Conservation (phyloP, 1,140 invertebrate species). For the Oreohelix idahoensis region DNA sequence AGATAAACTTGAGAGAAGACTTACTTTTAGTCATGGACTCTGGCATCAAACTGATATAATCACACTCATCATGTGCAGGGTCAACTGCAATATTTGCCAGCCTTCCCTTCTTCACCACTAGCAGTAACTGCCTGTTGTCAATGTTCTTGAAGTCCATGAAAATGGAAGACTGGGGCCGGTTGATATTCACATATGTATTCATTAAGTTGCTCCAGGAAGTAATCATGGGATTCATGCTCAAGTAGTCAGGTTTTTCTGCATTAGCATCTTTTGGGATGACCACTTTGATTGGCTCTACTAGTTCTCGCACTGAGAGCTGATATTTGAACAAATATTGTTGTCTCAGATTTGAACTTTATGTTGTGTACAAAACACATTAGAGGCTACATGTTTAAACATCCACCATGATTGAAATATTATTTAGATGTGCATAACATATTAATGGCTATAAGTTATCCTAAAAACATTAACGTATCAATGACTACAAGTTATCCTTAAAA, state of each 20-base stretch:
- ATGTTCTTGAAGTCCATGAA: conserved; percentile 40
- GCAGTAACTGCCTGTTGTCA: conserved; percentile 9
- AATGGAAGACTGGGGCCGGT: conserved; percentile 3
- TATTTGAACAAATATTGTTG: too few species aligned
- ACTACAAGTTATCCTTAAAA: too few species aligned
- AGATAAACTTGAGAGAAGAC: not conserved
- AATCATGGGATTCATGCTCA: conserved; percentile 42
- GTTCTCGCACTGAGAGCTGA: conserved; percentile 33
- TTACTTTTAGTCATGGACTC: not conserved
- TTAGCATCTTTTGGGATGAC: conserved; percentile 51
- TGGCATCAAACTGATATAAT: conserved; percentile 18
- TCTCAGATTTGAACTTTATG: too few species aligned
- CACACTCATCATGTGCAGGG: conserved; percentile 17
- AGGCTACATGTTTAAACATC: too few species aligned
- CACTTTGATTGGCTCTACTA: conserved; percentile 50
- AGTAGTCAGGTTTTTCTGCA: conserved; percentile 24
- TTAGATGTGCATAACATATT: too few species aligned
- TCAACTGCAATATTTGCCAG: conserved; percentile 1
- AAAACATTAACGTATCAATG: too few species aligned
- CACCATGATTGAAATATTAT: too few species aligned
- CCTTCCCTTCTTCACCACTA: conserved; percentile 25
- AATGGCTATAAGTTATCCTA: too few species aligned
- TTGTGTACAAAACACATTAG: too few species aligned
- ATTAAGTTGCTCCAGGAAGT: conserved; percentile 45
- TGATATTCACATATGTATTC: conserved; percentile 42